These are phyloP conservation scores for Coryphaenoides rupestris DNA, from an alignment of 2,113 vertebrate species.

Conservation along the genomic window DNA sequence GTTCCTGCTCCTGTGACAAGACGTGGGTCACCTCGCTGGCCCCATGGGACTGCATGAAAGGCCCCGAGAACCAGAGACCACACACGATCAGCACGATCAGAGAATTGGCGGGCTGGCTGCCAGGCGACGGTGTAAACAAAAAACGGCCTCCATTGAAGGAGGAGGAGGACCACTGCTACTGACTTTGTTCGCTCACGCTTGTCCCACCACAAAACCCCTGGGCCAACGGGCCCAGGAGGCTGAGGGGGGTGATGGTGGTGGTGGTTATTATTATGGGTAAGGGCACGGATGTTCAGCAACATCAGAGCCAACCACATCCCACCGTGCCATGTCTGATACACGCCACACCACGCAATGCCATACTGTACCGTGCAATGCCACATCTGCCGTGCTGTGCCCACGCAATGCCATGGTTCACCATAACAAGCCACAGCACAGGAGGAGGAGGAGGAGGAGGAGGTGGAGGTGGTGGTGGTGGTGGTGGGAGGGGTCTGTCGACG, in stretches of 20 bases:
- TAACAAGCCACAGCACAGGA: not conserved
- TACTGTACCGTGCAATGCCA: conserved; percentile 7
- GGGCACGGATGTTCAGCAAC: conserved; percentile 49
- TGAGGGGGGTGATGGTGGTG: not conserved
- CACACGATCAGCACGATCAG: conserved; percentile 67
- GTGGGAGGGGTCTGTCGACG: too few relatives aligned
- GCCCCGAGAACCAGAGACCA: conserved; percentile 20
- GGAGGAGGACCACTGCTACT: conserved; percentile 64
- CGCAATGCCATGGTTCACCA: conserved; percentile 10
- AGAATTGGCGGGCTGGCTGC: conserved; percentile 66
- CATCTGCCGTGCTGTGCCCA: conserved; percentile 5
- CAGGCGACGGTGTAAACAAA: conserved; percentile 73
- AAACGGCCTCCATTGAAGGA: conserved; percentile 73
- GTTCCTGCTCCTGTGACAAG: conserved; percentile 49
- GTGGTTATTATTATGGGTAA: conserved; percentile 11
- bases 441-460: too few relatives aligned
- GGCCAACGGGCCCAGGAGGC: conserved; percentile 49
- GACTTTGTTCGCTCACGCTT: conserved; percentile 60
- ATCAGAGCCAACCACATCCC: conserved; percentile 50
- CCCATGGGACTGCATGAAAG: conserved; percentile 66
- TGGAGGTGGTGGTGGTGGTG: too few relatives aligned
- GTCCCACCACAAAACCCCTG: conserved; percentile 65
- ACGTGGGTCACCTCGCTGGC: conserved; percentile 42
- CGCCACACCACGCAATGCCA: conserved; percentile 29
- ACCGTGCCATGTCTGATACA: conserved; percentile 43